Conservation (phyloP, 2,888 invertebrate genomes). For the Trachelus tabidus region DNA sequence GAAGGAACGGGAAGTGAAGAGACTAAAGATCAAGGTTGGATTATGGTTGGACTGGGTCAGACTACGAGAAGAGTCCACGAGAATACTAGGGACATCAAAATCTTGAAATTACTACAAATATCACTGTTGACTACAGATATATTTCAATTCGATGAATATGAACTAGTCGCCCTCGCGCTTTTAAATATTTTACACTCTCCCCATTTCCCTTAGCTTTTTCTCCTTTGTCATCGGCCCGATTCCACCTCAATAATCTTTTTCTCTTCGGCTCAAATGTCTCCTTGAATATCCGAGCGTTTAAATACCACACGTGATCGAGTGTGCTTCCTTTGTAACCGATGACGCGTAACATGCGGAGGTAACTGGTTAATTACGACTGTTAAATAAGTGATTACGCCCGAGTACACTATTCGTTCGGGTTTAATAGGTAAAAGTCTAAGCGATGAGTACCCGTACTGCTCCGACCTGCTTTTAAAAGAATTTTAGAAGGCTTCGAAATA, state of each 20-base stretch:
- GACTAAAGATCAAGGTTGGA: neutral
- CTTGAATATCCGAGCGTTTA: too few relatives aligned
- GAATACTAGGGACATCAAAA: neutral
- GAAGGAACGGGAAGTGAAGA: neutral
- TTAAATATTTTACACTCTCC: neutral
- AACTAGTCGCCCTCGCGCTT: neutral
- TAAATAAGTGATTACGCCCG: slow-evolving; percentile 27
- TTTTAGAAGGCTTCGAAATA: neutral
- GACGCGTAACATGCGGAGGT: neutral
- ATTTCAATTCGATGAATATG: neutral
- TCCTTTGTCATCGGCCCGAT: neutral
- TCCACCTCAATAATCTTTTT: neutral
- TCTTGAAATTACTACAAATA: neutral
- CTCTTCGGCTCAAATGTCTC: too few relatives aligned
- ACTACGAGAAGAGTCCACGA: neutral
- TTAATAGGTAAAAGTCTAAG: slow-evolving; percentile 47
- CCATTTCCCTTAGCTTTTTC: neutral
- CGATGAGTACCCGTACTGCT: slow-evolving; percentile 62
- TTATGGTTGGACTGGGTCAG: neutral
- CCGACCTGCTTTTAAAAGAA: slow-evolving; percentile 53
- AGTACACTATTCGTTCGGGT: slow-evolving; percentile 47
- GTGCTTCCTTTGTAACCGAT: too few relatives aligned
- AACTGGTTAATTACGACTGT: neutral
- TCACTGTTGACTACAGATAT: neutral
- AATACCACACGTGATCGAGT: too few relatives aligned